These are phyloP conservation scores for Pycnonotus jocosus DNA, from an alignment of 2,113 vertebrate genomes.

Conservation along the genomic window DNA sequence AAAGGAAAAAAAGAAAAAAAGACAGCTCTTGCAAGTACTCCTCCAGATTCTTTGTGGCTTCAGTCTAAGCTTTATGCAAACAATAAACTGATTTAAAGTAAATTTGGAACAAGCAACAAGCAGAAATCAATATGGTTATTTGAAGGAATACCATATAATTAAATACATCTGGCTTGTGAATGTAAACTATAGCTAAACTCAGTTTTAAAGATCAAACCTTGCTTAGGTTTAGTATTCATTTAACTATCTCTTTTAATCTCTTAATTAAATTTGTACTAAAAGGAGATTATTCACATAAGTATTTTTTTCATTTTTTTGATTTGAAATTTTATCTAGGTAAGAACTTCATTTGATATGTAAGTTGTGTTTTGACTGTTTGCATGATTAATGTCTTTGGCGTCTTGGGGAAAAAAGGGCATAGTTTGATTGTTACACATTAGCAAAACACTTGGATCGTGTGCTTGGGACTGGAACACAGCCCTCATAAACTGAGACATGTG, in stretches of 20 bases:
- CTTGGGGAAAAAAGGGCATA: neutral
- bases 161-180: neutral
- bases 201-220: neutral
- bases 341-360: neutral
- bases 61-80: neutral
- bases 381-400: neutral
- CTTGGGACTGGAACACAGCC: neutral
- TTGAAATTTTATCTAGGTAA: neutral
- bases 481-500: neutral
- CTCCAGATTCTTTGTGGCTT: neutral
- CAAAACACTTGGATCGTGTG: neutral
- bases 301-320: neutral
- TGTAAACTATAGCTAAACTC: neutral
- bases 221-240: neutral
- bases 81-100: neutral
- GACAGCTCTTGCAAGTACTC: neutral
- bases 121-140: constrained; percentile 5
- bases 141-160: neutral
- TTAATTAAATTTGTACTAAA: neutral
- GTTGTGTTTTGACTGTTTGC: neutral
- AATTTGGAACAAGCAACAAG: neutral
- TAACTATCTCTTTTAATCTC: neutral
- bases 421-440: neutral
- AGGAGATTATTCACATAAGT: neutral
- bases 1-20: no score